Evolutionary conservation across 2,797 vertebrate species (phyloP).

Genomic region (Labroides dimidiatus): DNA sequence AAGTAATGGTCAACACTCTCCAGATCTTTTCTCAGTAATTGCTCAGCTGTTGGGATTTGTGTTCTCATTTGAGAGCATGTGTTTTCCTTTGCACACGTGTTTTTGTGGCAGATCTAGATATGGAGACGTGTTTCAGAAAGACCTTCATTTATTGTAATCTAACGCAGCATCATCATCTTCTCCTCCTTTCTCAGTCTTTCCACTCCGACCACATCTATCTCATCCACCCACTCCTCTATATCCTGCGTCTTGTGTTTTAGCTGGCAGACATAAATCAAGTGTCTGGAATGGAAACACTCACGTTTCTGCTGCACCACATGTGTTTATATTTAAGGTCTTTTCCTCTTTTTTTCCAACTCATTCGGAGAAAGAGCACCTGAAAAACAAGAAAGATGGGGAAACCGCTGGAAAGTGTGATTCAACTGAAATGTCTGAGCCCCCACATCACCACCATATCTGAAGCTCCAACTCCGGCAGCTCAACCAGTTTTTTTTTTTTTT

Average conservation of each 20-base stretch:
- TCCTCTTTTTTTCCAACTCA: slow-evolving; percentile 50
- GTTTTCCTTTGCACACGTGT: slow-evolving; percentile 20
- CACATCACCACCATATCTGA: slow-evolving; percentile 40
- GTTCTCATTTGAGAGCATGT: slow-evolving; percentile 1
- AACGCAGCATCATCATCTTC: slow-evolving; percentile 24
- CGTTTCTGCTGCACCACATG: slow-evolving; percentile 69
- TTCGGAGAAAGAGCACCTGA: slow-evolving; percentile 64
- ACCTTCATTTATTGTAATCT: slow-evolving; percentile 17
- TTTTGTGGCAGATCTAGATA: slow-evolving; percentile 10
- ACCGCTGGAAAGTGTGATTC: slow-evolving; percentile 79
- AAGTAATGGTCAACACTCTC: slow-evolving; percentile 39
- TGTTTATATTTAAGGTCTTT: slow-evolving; percentile 77
- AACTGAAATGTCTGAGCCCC: slow-evolving; percentile 53
- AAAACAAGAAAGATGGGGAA: slow-evolving; percentile 52
- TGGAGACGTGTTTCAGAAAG: slow-evolving; percentile 14
- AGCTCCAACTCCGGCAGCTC: slow-evolving; percentile 41
- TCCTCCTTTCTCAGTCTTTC: slow-evolving; percentile 53
- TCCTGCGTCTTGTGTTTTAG: slow-evolving; percentile 67
- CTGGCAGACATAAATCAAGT: slow-evolving; percentile 71
- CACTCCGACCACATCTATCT: slow-evolving; percentile 56
- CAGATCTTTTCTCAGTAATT: slow-evolving; percentile 31
- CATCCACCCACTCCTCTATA: slow-evolving; percentile 35
- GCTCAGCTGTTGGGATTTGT: slow-evolving; percentile 39
- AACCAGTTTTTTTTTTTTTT: slow-evolving; percentile 55
- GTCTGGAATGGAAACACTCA: slow-evolving; percentile 77